phyloP scores from a whole-genome alignment of 92 coral and sea anemone species.

The Actinernus sp. region DNA sequence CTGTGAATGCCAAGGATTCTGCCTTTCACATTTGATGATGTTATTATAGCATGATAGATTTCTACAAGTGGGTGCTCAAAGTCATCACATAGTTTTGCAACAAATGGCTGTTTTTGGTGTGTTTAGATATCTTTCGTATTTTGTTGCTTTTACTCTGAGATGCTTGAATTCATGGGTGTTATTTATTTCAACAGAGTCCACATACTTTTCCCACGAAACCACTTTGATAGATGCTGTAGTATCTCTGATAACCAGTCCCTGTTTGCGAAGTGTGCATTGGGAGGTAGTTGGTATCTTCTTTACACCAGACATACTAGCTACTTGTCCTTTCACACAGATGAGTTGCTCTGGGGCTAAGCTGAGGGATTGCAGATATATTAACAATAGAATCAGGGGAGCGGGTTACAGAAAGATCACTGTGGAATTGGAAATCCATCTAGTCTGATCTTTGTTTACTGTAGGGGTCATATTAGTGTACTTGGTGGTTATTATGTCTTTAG shows the following conservation, averaged over 20 bases:
- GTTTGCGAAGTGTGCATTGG: background rate
- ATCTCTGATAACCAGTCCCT: background rate
- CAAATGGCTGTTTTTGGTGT: constrained; percentile 1
- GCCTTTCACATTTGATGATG: too few species aligned
- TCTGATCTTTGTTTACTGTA: background rate
- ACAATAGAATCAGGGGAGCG: too few species aligned
- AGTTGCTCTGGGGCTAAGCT: background rate
- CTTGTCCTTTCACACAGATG: background rate
- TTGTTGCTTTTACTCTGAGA: background rate
- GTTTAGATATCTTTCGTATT: background rate
- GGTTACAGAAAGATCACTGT: too few species aligned
- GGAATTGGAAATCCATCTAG: too few species aligned
- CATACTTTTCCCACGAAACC: background rate
- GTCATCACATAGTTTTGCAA: background rate
- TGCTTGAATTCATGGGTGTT: background rate
- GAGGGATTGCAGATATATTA: background rate
- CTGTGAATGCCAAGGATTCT: too few species aligned
- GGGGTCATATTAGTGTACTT: background rate
- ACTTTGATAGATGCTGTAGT: background rate
- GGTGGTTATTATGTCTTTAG: background rate
- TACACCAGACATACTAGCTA: background rate
- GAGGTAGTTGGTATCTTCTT: background rate
- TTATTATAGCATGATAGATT: constrained; percentile 13
- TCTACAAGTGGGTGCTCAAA: constrained; percentile 16
- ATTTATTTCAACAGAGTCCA: background rate